Evolutionary conservation across 2,797 vertebrate species (phyloP).

Genomic region (Sphenopsis melanotis): DNA sequence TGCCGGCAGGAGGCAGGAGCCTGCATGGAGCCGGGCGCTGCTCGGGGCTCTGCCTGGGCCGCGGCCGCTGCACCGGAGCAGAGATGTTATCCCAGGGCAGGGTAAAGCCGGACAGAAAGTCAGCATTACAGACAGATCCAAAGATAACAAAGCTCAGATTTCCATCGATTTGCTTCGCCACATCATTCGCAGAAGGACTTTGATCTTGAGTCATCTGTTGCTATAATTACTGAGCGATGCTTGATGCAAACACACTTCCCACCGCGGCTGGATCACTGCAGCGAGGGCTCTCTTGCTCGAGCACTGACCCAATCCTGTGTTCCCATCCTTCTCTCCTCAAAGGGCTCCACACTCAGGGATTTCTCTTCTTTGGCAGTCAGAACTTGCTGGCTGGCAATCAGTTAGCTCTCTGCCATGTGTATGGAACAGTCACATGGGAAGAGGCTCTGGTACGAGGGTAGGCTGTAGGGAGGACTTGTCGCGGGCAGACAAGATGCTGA

Average conservation of each 20-base stretch:
- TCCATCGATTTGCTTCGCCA: not conserved
- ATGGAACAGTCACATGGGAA: accelerated
- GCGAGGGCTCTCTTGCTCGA: not conserved
- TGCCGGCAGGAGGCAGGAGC: not conserved
- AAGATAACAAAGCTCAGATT: conserved; percentile 29
- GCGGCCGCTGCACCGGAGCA: not conserved
- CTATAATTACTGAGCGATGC: conserved; percentile 43
- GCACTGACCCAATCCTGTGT: not conserved
- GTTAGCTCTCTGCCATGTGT: not conserved
- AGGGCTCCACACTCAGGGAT: not conserved
- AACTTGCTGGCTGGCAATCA: not conserved
- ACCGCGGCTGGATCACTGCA: conserved; percentile 19
- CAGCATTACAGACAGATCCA: conserved; percentile 49
- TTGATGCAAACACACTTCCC: conserved; percentile 42
- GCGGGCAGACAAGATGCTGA: not conserved
- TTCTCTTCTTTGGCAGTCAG: not conserved
- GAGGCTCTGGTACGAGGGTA: not conserved
- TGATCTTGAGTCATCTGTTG: conserved; percentile 58
- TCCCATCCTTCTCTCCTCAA: not conserved
- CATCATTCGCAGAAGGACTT: conserved; percentile 48
- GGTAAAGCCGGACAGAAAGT: conserved; percentile 45
- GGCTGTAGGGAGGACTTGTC: not conserved
- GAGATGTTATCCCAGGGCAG: conserved; percentile 4
- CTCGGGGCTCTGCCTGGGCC: not conserved
- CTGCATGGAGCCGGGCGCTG: accelerated